A percentile compares a stretch with the other conserved stretches of the same genome.
phyloP scores from a whole-genome alignment of 2,797 vertebrate genomes.

The Tachyglossus aculeatus region DNA sequence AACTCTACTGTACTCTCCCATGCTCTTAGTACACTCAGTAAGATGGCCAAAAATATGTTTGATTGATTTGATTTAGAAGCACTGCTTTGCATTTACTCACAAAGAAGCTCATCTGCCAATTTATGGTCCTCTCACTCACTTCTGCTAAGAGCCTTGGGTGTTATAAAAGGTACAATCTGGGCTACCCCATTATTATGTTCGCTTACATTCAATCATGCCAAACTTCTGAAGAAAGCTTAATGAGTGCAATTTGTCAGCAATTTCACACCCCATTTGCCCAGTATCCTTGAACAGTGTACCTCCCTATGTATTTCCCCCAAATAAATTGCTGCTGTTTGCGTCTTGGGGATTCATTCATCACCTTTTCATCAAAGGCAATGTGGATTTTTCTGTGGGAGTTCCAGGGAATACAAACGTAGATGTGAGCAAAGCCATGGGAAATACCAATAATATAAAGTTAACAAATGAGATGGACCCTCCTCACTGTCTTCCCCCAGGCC shows the following conservation, averaged over 20 bases:
- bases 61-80: not conserved
- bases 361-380: slow-evolving; percentile 65
- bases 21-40: not conserved
- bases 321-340: slow-evolving; percentile 64
- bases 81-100: not conserved
- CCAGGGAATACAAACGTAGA: slow-evolving; percentile 50
- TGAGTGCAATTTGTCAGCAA: slow-evolving; percentile 81
- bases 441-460: slow-evolving; percentile 39
- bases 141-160: no score
- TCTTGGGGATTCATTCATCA: slow-evolving; percentile 75
- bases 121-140: no score
- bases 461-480: not conserved
- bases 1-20: not conserved
- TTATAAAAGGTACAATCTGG: no score
- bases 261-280: slow-evolving; percentile 79
- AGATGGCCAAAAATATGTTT: not conserved
- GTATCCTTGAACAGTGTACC: slow-evolving; percentile 64
- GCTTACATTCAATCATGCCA: slow-evolving; percentile 55
- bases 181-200: slow-evolving; percentile 24
- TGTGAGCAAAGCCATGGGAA: slow-evolving; percentile 55
- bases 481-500: not conserved
- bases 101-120: no score
- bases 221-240: slow-evolving; percentile 66
- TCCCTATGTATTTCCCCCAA: slow-evolving; percentile 51
- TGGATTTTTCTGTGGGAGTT: slow-evolving; percentile 56